Evolutionary conservation across 1,140 invertebrate species (phyloP), one percentile per base, ranked within the genome.

Genomic region (Drosophila fuyamai): DNA sequence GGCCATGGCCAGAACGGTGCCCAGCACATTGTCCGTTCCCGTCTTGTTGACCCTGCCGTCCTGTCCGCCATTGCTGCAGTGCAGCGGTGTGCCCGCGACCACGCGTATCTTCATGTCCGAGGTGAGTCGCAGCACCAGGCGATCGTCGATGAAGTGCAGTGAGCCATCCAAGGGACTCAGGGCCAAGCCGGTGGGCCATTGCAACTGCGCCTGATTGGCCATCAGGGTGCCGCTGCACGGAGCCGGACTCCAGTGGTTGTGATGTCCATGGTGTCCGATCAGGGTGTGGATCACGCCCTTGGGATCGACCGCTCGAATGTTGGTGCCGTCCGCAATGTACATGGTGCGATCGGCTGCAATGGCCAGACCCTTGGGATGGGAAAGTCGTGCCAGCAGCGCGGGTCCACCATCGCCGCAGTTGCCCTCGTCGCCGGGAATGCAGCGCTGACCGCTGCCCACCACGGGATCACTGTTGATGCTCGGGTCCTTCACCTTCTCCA

Each of bases 311-410:
- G 96, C 96, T 43, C 98, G 94, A 50, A 99, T 97, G 81, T 98
- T 98, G 1, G 97, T 98, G 61, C 96, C 98, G 93, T 98, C 98
- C 47, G 97, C 97, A 76, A 98, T 97, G 89, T 98, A 98, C 95
- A 98, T 97, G 13, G 97, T 97, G 84, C 96, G 96, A 90, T 98
- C 97, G 36, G 96, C 96, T 10, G 97, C 96, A 50, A 99, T 97
- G 16, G 97, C 97, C 55, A 98, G 93, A 94, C 98, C 98, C 96
- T 99, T 99, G 7, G 98, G 98, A 95, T 99, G 98, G 27, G 97
- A 96, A 14, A 99, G 94, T 91, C 98, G 96, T 5, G 98, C 98
- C 67, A 97, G 94, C 23, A 96, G 94, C 7, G 98, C 98, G 23
- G 95, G 95, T 51, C 97, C 96, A 68, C 97, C 97, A 93, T 99